These are phyloP conservation scores for Girardinichthys multiradiatus DNA, from an alignment of 2,113 vertebrate species.

Conservation along the genomic window DNA sequence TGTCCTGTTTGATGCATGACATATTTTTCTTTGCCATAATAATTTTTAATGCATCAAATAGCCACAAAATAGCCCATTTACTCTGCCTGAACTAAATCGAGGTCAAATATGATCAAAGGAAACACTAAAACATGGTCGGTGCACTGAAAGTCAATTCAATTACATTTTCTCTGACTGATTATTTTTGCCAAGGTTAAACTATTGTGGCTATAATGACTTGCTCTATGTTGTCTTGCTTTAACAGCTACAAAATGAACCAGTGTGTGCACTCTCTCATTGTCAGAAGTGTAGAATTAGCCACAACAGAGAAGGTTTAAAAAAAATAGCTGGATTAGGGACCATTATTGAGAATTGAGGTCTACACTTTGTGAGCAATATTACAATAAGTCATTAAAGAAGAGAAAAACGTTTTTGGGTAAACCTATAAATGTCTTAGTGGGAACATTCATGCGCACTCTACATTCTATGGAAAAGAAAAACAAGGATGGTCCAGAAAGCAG, in stretches of 20 bases:
- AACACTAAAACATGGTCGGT: neutral
- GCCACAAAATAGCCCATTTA: neutral
- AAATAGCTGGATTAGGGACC: neutral
- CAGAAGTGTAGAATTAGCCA: neutral
- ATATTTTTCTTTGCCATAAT: neutral
- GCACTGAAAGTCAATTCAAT: neutral
- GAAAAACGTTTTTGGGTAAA: neutral
- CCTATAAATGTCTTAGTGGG: no score
- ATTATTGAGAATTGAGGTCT: neutral
- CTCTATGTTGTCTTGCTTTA: neutral
- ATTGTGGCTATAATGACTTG: neutral
- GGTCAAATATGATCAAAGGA: conserved; percentile 1
- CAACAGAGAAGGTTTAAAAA: neutral
- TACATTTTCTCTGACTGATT: neutral
- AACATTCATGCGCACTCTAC: no score
- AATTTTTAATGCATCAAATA: conserved; percentile 7
- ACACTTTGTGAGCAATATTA: neutral
- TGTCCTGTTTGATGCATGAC: neutral
- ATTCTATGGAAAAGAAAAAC: no score
- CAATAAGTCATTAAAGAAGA: neutral
- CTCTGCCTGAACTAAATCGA: neutral
- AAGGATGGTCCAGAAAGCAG: no score
- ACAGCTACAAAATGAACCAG: neutral
- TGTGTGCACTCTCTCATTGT: neutral
- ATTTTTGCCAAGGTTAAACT: neutral